phyloP scores from a whole-genome alignment of 2,113 vertebrate genomes.

The Sula dactylatra region DNA sequence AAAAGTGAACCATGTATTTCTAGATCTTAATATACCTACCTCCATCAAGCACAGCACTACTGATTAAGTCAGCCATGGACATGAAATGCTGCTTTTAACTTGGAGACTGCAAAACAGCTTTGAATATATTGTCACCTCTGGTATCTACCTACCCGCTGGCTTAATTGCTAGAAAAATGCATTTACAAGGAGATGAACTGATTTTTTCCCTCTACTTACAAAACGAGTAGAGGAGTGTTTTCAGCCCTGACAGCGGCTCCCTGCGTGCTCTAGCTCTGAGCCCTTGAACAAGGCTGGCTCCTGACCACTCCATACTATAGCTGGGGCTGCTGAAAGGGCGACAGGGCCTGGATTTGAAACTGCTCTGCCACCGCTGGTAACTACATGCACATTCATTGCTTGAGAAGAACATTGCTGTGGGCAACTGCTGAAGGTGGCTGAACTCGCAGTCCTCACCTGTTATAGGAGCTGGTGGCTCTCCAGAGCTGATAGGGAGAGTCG shows the following conservation, averaged over 20 bases:
- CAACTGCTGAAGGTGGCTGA: background rate
- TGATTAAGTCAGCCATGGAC: background rate
- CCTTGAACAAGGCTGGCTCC: background rate
- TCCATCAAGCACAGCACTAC: background rate
- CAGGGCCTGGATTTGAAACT: background rate
- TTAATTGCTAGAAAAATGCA: background rate
- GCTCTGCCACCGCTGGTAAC: background rate
- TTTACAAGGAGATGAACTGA: background rate
- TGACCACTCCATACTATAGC: fast-evolving
- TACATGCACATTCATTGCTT: fast-evolving
- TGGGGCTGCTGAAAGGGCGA: background rate
- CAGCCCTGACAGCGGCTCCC: background rate
- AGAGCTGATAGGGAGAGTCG: constrained; percentile 95
- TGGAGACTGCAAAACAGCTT: background rate
- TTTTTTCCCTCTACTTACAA: too few species aligned
- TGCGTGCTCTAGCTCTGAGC: background rate
- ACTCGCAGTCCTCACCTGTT: constrained; percentile 79
- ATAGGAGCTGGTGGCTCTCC: constrained; percentile 97
- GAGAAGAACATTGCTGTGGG: fast-evolving
- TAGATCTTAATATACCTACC: background rate
- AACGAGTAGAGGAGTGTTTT: fast-evolving
- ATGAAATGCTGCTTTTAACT: background rate
- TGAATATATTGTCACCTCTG: too few species aligned
- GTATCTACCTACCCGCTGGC: too few species aligned
- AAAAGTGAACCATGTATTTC: background rate